Evolutionary conservation across 2,113 vertebrate species (phyloP).

Genomic region (Poicephalus gulielmi): DNA sequence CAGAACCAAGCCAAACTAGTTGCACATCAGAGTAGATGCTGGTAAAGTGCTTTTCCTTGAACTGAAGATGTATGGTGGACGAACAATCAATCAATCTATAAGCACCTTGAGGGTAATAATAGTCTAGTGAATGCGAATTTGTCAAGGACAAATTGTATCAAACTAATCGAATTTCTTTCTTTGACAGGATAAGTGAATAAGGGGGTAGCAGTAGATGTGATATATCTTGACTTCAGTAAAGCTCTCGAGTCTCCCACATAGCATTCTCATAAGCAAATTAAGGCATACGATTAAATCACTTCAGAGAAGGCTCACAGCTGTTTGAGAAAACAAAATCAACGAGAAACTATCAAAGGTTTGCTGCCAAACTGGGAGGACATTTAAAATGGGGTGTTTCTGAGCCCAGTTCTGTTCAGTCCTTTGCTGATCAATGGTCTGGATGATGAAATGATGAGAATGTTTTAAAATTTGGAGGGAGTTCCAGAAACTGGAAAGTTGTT

Average conservation of each 20-base stretch:
- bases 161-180: conserved; percentile 62
- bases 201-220: conserved; percentile 36
- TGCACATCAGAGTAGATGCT: background rate
- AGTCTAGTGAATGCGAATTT: conserved; percentile 57
- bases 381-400: background rate
- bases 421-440: background rate
- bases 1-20: conserved; percentile 8
- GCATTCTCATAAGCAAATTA: conserved; percentile 52
- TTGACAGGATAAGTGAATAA: conserved; percentile 66
- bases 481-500: background rate
- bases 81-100: conserved; percentile 64
- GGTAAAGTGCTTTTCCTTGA: conserved; percentile 41
- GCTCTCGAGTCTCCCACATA: conserved; percentile 24
- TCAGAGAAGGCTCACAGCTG: conserved; percentile 36
- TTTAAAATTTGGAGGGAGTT: background rate
- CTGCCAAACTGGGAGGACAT: background rate
- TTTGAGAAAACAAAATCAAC: conserved; percentile 36
- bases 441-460: background rate
- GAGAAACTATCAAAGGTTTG: background rate
- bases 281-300: conserved; percentile 51
- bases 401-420: background rate
- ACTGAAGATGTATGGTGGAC: background rate
- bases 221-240: conserved; percentile 55
- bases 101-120: conserved; percentile 61
- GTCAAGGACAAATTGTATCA: conserved; percentile 68